Evolutionary conservation across 2,113 vertebrate genomes (phyloP).

Genomic region (Petromus typicus): DNA sequence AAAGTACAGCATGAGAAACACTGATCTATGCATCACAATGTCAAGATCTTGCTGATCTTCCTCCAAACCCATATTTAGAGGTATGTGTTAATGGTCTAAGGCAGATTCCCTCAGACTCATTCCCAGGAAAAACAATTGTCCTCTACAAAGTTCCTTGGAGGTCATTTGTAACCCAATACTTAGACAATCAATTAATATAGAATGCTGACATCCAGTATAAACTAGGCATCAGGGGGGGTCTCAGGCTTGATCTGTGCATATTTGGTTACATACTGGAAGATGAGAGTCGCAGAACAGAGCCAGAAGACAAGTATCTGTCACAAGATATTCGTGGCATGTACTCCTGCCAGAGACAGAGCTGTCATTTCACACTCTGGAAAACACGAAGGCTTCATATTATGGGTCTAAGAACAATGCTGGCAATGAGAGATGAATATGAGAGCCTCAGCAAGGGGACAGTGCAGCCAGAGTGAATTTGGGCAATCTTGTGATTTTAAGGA

Average conservation of each 20-base stretch:
- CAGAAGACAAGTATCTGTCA: background rate
- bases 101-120: background rate
- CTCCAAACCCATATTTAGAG: background rate
- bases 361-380: background rate
- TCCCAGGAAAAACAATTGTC: background rate
- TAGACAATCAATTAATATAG: background rate
- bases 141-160: background rate
- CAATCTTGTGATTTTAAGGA: background rate
- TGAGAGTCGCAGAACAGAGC: background rate
- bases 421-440: background rate
- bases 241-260: background rate
- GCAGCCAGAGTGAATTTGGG: background rate
- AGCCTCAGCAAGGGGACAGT: rapidly evolving
- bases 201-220: background rate
- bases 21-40: background rate
- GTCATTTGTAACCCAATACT: background rate
- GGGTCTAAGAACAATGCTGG: background rate
- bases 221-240: no score
- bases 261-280: background rate
- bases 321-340: background rate
- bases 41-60: background rate
- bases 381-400: background rate
- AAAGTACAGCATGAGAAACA: background rate
- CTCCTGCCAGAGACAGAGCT: background rate
- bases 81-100: background rate